Evolutionary conservation across 2,113 vertebrate species (phyloP).

Genomic region (Trichomycterus rosablanca): DNA sequence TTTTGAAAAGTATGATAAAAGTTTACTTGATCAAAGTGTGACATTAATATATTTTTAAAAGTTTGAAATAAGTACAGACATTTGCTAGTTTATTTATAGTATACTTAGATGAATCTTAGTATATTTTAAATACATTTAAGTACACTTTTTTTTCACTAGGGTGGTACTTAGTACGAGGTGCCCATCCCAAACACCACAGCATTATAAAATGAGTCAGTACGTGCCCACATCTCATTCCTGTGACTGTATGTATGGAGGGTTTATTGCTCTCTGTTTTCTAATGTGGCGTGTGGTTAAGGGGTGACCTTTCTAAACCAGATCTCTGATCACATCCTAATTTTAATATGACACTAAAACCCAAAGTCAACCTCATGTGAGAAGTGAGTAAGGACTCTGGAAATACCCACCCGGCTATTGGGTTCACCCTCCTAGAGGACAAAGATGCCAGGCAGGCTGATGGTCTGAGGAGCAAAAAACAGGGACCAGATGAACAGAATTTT

Average conservation of each 20-base stretch:
- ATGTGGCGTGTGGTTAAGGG: conserved; percentile 13
- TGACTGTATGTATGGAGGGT: conserved; percentile 30
- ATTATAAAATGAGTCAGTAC: too few species aligned
- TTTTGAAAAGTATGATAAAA: too few species aligned
- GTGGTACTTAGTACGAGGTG: too few species aligned
- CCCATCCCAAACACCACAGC: too few species aligned
- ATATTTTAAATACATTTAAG: too few species aligned
- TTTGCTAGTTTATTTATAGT: too few species aligned
- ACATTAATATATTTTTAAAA: too few species aligned
- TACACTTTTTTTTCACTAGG: too few species aligned
- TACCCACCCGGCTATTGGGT: conserved; percentile 51
- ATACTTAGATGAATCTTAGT: too few species aligned
- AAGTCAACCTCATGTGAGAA: conserved; percentile 68
- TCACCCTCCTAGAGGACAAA: not conserved
- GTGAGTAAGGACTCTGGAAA: conserved; percentile 67
- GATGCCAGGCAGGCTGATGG: conserved; percentile 4
- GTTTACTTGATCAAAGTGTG: too few species aligned
- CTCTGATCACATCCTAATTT: conserved; percentile 64
- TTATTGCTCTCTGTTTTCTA: conserved; percentile 21
- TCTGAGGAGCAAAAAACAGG: conserved; percentile 13
- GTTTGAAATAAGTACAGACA: too few species aligned
- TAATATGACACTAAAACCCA: conserved; percentile 67
- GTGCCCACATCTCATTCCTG: not conserved
- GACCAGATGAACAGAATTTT: not conserved
- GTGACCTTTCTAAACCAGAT: too few species aligned